Percentiles rank a stretch among this genome's conserved stretches.
phyloP scores from a whole-genome alignment of 2,888 invertebrate genomes.

The Microctonus aethiopoides region DNA sequence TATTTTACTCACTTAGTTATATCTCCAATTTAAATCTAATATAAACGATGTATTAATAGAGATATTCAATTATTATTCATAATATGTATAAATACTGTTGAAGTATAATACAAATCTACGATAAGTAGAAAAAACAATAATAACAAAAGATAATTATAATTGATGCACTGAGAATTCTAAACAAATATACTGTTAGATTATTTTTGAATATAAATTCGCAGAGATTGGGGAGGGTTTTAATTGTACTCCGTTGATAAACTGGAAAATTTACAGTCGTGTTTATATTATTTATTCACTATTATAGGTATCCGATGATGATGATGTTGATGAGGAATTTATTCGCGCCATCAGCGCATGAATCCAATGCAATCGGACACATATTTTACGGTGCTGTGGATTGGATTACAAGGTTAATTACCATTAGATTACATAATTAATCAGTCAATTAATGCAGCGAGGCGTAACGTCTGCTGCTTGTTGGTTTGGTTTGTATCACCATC shows the following conservation, averaged over 20 bases:
- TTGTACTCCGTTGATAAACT: constrained; percentile 15
- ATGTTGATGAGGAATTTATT: background rate
- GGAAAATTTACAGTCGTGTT: constrained; percentile 14
- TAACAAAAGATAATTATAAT: background rate
- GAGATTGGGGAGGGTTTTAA: background rate
- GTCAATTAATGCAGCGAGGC: constrained; percentile 62
- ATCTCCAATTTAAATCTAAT: constrained; percentile 10
- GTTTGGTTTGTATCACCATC: constrained; percentile 11
- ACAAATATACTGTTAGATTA: background rate
- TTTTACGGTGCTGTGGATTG: constrained; percentile 50
- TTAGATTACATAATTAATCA: constrained; percentile 65
- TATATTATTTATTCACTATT: background rate
- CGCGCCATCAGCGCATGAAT: background rate
- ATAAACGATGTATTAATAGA: background rate
- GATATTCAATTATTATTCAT: background rate
- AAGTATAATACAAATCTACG: background rate
- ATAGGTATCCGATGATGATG: background rate
- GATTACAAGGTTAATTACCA: constrained; percentile 63
- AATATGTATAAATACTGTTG: background rate
- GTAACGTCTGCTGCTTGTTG: constrained; percentile 59
- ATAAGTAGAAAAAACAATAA: background rate
- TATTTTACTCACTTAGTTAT: background rate
- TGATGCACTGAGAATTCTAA: background rate
- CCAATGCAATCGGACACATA: constrained; percentile 47
- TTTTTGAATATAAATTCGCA: background rate